A percentile compares a stretch with the other conserved stretches of the same genome.
Evolutionary conservation across 2,113 vertebrate species (phyloP).

Genomic region (Procavia capensis): DNA sequence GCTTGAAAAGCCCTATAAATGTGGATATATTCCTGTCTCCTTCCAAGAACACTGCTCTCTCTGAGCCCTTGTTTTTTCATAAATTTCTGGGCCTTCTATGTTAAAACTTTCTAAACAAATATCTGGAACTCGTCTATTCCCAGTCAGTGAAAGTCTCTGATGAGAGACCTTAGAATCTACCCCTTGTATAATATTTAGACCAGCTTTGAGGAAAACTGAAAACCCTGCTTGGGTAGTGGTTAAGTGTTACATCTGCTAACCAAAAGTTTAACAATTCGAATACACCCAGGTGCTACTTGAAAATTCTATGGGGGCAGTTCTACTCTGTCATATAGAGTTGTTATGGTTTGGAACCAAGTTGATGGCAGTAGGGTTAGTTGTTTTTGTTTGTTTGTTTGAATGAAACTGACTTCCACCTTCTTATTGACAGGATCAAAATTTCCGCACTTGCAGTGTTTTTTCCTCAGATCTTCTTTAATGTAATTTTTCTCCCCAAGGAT

Average conservation of each 20-base stretch:
- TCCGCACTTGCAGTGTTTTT: background rate
- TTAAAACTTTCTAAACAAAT: background rate
- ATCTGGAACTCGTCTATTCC: background rate
- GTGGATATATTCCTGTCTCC: background rate
- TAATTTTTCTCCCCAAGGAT: background rate
- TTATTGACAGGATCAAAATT: background rate
- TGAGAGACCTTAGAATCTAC: background rate
- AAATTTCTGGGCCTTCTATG: background rate
- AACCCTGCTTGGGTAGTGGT: too few species aligned
- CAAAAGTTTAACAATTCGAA: too few species aligned
- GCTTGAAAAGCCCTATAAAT: background rate
- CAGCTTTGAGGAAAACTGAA: too few species aligned
- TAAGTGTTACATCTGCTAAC: too few species aligned
- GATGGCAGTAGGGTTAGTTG: too few species aligned
- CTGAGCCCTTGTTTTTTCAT: background rate
- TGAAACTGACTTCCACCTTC: background rate
- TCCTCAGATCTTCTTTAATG: background rate
- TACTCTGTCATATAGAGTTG: too few species aligned
- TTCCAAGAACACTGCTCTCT: background rate
- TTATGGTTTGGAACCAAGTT: too few species aligned
- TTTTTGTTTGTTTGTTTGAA: too few species aligned
- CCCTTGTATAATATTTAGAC: background rate
- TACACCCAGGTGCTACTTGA: too few species aligned
- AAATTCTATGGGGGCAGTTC: too few species aligned
- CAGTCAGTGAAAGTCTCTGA: background rate